Conservation (phyloP, 1,140 invertebrate species). For the Rhopalosiphum padi region DNA sequence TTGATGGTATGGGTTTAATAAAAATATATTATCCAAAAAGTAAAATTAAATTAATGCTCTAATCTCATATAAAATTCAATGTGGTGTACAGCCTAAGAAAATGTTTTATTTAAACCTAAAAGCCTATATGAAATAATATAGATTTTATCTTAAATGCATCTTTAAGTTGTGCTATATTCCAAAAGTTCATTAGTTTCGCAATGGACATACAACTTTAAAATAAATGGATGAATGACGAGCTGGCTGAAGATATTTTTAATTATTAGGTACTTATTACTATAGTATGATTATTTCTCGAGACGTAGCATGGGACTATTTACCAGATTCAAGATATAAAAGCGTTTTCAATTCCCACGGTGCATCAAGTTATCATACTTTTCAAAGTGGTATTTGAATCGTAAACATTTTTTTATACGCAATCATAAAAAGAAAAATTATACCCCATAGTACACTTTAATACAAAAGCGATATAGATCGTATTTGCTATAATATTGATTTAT, state of each 20-base stretch:
- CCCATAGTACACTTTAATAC: conserved; percentile 14
- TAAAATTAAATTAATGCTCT: background rate
- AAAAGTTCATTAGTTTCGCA: background rate
- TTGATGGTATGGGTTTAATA: background rate
- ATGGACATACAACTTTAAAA: background rate
- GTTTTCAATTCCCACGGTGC: conserved; percentile 20
- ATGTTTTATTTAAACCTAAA: background rate
- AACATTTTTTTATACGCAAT: background rate
- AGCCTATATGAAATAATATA: background rate
- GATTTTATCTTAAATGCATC: background rate
- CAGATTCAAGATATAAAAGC: background rate
- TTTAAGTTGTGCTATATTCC: background rate
- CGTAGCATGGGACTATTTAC: background rate
- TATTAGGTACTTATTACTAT: background rate
- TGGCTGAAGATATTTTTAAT: background rate
- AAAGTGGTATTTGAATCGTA: conserved; percentile 1
- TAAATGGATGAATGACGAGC: background rate
- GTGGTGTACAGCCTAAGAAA: background rate
- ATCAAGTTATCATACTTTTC: background rate
- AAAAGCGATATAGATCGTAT: background rate
- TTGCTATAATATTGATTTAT: background rate
- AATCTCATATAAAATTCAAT: background rate
- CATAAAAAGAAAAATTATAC: background rate
- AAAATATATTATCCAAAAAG: background rate
- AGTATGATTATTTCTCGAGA: background rate